These are phyloP conservation scores for Maniola hyperantus DNA, from an alignment of 2,888 invertebrate genomes.

Conservation along the genomic window DNA sequence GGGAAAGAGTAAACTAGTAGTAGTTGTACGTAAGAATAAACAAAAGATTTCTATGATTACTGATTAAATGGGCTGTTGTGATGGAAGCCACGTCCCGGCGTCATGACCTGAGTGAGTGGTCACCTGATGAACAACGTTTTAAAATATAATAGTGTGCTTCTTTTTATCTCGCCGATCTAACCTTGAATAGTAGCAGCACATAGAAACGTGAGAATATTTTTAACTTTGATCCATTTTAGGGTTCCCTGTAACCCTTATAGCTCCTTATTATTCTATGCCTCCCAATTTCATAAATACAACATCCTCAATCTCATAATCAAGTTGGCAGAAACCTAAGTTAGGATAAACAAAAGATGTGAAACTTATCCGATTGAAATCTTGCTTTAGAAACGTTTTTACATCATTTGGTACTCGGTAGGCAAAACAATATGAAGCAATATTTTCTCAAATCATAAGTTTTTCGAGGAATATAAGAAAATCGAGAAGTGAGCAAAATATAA, in stretches of 20 bases:
- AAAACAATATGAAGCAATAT: too few species aligned
- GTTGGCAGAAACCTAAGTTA: too few species aligned
- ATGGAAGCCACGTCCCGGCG: constrained; percentile 49
- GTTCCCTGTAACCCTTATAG: neutral
- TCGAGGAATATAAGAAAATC: too few species aligned
- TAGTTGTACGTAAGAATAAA: constrained; percentile 1
- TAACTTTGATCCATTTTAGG: constrained; percentile 40
- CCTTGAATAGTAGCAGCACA: constrained; percentile 61
- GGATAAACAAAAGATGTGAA: too few species aligned
- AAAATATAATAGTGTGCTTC: constrained; percentile 49
- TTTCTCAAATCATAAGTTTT: too few species aligned
- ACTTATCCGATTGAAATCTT: too few species aligned
- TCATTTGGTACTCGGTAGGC: too few species aligned
- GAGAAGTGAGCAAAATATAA: too few species aligned
- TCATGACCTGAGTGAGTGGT: constrained; percentile 60
- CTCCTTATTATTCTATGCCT: neutral
- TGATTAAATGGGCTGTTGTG: constrained; percentile 46
- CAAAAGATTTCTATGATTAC: constrained; percentile 7
- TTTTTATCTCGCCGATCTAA: constrained; percentile 56
- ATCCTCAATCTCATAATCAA: too few species aligned
- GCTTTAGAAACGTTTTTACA: too few species aligned
- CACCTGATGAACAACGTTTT: constrained; percentile 50
- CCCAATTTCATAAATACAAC: neutral
- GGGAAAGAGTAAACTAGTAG: constrained; percentile 2
- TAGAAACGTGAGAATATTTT: constrained; percentile 65